Conservation (phyloP, 2,797 vertebrate genomes). For the Ambastaia sidthimunki region DNA sequence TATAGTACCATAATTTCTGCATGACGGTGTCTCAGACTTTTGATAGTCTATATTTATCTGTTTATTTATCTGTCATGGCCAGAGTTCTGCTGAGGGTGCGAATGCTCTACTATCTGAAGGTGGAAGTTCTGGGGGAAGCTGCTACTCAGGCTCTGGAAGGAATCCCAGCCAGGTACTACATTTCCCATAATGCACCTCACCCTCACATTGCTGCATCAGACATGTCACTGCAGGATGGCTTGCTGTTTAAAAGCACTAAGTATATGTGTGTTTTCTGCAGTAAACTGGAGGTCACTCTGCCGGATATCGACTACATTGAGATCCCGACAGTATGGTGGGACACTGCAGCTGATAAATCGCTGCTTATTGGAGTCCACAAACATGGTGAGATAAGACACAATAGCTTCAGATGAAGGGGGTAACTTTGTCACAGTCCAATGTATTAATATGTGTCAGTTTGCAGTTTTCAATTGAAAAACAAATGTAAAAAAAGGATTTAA, state of each 20-base stretch:
- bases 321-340: constrained; percentile 97
- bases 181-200: neutral
- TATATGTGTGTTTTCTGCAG: constrained; percentile 67
- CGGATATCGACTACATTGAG: constrained; percentile 96
- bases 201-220: neutral
- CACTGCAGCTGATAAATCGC: constrained; percentile 91
- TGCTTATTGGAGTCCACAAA: constrained; percentile 95
- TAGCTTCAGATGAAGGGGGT: neutral
- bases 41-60: neutral
- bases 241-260: neutral
- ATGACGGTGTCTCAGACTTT: no score
- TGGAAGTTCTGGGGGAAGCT: constrained; percentile 93
- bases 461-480: no score
- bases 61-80: constrained; percentile 36
- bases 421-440: neutral
- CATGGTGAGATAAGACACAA: constrained; percentile 79
- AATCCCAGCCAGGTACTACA: constrained; percentile 84
- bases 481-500: no score
- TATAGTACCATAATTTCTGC: neutral
- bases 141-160: constrained; percentile 89
- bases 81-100: constrained; percentile 95
- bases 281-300: constrained; percentile 91
- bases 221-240: neutral
- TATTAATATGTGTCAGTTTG: no score
- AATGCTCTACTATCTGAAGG: constrained; percentile 98